Evolutionary conservation across 2,113 vertebrate genomes (phyloP).

Genomic region (Aplodontia rufa): DNA sequence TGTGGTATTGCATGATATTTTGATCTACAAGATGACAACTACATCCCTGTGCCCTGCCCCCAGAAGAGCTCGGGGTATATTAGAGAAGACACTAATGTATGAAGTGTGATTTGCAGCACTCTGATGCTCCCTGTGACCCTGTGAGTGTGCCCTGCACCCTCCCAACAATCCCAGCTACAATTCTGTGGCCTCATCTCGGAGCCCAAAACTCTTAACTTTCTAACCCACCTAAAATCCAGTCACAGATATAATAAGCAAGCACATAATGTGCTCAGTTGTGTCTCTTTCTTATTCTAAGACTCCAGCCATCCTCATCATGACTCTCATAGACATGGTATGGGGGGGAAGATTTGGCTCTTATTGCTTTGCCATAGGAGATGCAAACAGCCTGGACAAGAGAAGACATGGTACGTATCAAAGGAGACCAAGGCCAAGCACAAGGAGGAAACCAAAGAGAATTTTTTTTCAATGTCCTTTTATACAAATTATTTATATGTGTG

Average conservation of each 20-base stretch:
- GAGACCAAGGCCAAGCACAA: background rate
- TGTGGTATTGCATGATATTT: background rate
- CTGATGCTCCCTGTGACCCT: background rate
- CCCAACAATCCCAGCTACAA: background rate
- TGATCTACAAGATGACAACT: background rate
- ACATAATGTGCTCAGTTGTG: background rate
- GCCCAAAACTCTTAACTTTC: background rate
- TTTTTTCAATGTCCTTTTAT: conserved; percentile 23
- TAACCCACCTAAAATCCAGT: background rate
- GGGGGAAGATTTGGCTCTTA: background rate
- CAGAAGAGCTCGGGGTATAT: background rate
- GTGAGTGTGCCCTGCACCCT: background rate
- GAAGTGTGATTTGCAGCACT: background rate
- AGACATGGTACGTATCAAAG: background rate
- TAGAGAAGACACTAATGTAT: background rate
- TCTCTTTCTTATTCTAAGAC: background rate
- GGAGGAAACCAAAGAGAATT: background rate
- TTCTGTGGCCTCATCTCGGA: background rate
- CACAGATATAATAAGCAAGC: background rate
- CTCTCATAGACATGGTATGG: background rate
- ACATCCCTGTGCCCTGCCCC: no score
- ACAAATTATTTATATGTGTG: background rate
- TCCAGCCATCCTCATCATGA: background rate
- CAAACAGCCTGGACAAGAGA: background rate
- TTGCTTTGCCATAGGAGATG: background rate